Conservation (phyloP, 37 sponge, comb jelly and placozoan genomes). For the Ianthella basta region DNA sequence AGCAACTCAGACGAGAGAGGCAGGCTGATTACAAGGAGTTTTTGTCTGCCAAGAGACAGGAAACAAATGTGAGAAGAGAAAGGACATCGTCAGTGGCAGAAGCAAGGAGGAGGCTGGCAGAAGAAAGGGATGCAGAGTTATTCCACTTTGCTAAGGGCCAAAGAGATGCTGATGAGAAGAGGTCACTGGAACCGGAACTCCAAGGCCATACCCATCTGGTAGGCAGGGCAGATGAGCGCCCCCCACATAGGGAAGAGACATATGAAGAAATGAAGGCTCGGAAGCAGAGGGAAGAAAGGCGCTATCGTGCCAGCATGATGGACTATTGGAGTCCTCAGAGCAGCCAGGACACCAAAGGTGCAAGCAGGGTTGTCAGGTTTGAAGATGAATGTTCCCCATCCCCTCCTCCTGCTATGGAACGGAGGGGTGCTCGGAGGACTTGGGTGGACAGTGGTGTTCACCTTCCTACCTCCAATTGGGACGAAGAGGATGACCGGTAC, state of each 20-base stretch:
- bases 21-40: slow-evolving; percentile 1
- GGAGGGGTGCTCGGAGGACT: background rate
- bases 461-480: slow-evolving; percentile 30
- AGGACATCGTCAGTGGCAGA: background rate
- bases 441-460: background rate
- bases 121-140: slow-evolving; percentile 7
- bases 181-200: background rate
- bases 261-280: slow-evolving; percentile 16
- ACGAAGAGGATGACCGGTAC: slow-evolving; percentile 57
- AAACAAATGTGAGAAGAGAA: background rate
- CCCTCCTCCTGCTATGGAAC: no score
- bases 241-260: background rate
- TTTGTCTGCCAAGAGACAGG: background rate
- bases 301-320: slow-evolving; percentile 20
- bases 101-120: slow-evolving; percentile 20
- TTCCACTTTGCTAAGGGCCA: no score
- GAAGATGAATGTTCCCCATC: background rate
- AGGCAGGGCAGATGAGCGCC: background rate
- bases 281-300: slow-evolving; percentile 5
- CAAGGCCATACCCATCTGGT: background rate
- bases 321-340: background rate
- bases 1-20: slow-evolving; percentile 17
- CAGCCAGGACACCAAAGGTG: no score
- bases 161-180: no score
- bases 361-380: background rate